These are phyloP conservation scores for Monopterus albus DNA, from an alignment of 2,113 vertebrate genomes.

Conservation along the genomic window DNA sequence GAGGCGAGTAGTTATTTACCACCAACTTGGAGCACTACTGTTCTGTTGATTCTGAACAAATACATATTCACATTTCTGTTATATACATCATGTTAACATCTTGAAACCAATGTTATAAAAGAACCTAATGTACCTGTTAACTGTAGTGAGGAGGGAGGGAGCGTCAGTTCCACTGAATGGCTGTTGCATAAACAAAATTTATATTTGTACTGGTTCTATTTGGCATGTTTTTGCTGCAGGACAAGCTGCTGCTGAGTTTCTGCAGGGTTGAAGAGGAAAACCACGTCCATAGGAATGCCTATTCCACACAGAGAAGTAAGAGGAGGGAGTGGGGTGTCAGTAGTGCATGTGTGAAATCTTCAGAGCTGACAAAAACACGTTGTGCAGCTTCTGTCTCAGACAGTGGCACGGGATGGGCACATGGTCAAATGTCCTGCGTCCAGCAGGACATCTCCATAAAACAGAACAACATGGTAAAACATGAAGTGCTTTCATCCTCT, in stretches of 20 bases:
- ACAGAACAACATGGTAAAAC: neutral
- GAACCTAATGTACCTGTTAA: conserved; percentile 76
- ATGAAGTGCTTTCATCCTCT: neutral
- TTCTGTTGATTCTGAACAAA: conserved; percentile 79
- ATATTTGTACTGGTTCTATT: conserved; percentile 67
- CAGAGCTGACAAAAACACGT: conserved; percentile 43
- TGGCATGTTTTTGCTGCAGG: conserved; percentile 69
- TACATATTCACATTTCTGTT: conserved; percentile 85
- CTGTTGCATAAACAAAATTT: conserved; percentile 66
- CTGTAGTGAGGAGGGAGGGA: conserved; percentile 68
- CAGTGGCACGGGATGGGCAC: conserved; percentile 55
- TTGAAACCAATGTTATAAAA: conserved; percentile 69
- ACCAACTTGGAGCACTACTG: conserved; percentile 81
- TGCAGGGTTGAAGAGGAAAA: conserved; percentile 40
- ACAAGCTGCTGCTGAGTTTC: conserved; percentile 41
- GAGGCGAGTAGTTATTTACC: conserved; percentile 81
- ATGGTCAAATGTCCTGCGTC: no score
- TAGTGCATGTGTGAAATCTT: conserved; percentile 17
- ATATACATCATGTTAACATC: conserved; percentile 79
- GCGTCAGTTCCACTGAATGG: conserved; percentile 59
- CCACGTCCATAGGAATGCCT: conserved; percentile 67
- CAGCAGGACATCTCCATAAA: no score
- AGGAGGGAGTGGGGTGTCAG: neutral
- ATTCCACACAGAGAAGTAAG: conserved; percentile 45
- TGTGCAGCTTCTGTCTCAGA: conserved; percentile 62